phyloP scores from a whole-genome alignment of 2,113 vertebrate genomes.

The Falcunculus frontatus region DNA sequence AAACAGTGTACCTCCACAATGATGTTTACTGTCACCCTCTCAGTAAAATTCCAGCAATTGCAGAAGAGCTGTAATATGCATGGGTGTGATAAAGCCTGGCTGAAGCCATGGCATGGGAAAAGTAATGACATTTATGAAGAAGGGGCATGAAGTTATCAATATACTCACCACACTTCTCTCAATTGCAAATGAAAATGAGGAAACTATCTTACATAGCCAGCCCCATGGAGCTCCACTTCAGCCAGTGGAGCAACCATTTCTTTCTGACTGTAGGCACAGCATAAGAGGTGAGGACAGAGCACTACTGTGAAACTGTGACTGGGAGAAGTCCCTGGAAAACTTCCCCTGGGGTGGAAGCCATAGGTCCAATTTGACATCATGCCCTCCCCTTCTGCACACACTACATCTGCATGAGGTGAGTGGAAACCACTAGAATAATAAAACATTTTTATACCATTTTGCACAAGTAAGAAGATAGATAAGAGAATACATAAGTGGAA shows the following conservation, averaged over 20 bases:
- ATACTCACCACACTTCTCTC: neutral
- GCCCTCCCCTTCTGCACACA: neutral
- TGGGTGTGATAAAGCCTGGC: neutral
- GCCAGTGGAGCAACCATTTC: neutral
- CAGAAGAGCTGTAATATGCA: neutral
- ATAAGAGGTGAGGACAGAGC: neutral
- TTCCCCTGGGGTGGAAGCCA: neutral
- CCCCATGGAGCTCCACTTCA: neutral
- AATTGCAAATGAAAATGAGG: neutral
- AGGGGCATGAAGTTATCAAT: neutral
- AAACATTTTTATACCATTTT: neutral
- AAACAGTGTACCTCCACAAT: neutral
- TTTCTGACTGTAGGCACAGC: neutral
- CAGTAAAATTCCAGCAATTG: neutral
- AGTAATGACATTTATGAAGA: neutral
- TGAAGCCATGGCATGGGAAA: neutral
- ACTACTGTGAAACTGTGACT: neutral
- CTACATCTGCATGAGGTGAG: neutral
- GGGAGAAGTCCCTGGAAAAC: neutral
- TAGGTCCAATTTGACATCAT: neutral
- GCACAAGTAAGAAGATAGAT: neutral
- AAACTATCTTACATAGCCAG: neutral
- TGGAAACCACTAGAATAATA: neutral
- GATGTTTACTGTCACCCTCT: neutral
- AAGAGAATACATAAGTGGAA: neutral